phyloP scores from a whole-genome alignment of 2,113 vertebrate genomes.

The Cheilinus undulatus region DNA sequence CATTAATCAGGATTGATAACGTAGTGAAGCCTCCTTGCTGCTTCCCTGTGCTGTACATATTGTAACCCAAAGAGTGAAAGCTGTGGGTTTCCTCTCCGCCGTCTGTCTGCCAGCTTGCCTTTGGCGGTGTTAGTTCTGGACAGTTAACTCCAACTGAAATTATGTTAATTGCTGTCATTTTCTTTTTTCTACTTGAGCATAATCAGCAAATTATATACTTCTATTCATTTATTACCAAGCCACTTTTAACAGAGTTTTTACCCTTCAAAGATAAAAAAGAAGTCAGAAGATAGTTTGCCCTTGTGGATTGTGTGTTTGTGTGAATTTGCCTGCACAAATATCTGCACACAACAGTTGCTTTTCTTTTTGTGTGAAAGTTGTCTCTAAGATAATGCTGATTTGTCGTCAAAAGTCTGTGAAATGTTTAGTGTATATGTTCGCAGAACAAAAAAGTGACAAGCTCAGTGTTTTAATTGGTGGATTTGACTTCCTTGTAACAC shows the following conservation, averaged over 20 bases:
- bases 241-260: slow-evolving; percentile 75
- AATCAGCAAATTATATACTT: slow-evolving; percentile 84
- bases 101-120: slow-evolving; percentile 84
- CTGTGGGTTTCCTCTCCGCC: slow-evolving; percentile 75
- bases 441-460: not conserved
- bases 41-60: slow-evolving; percentile 56
- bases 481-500: not conserved
- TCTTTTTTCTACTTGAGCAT: slow-evolving; percentile 83
- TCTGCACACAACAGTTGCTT: not conserved
- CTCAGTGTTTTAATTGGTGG: not conserved
- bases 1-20: slow-evolving; percentile 63
- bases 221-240: slow-evolving; percentile 77
- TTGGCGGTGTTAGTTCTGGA: slow-evolving; percentile 88
- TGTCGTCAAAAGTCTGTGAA: not conserved
- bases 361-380: slow-evolving; percentile 24
- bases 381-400: not conserved
- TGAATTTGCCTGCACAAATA: not conserved
- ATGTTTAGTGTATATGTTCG: not conserved
- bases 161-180: slow-evolving; percentile 87
- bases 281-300: slow-evolving; percentile 63
- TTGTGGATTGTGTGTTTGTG: slow-evolving; percentile 33
- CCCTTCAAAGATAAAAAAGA: slow-evolving; percentile 77
- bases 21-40: slow-evolving; percentile 36
- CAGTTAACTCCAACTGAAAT: slow-evolving; percentile 87
- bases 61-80: slow-evolving; percentile 63